These are phyloP conservation scores for Craniophora ligustri DNA, from an alignment of 2,888 invertebrate genomes.

Conservation along the genomic window DNA sequence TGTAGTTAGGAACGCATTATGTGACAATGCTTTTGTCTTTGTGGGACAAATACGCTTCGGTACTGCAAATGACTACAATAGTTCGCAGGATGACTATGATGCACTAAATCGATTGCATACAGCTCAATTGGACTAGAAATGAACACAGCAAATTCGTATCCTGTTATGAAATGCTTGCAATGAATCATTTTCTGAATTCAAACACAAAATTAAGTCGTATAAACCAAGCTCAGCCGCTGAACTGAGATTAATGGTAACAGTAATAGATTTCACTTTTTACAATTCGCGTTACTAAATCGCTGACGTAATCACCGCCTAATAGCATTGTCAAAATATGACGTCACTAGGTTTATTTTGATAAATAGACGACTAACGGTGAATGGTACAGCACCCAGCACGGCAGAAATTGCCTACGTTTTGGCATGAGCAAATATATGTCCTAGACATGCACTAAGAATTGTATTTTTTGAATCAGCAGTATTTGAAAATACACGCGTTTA, in stretches of 20 bases:
- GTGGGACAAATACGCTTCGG: constrained; percentile 72
- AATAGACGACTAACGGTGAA: constrained; percentile 43
- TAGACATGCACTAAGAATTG: constrained; percentile 37
- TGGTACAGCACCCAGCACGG: constrained; percentile 26
- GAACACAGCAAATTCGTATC: constrained; percentile 40
- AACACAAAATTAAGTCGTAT: constrained; percentile 22
- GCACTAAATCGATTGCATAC: constrained; percentile 55
- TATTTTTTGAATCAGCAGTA: constrained; percentile 14
- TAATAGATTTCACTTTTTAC: constrained; percentile 52
- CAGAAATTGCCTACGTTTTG: constrained; percentile 35
- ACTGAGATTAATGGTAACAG: constrained; percentile 51
- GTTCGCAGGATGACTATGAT: constrained; percentile 55
- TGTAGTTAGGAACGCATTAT: constrained; percentile 78
- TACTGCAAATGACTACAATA: constrained; percentile 56
- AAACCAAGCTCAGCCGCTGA: constrained; percentile 19
- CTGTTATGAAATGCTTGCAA: constrained; percentile 46
- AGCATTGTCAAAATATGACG: constrained; percentile 51
- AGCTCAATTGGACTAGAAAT: constrained; percentile 35
- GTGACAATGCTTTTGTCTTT: constrained; percentile 80
- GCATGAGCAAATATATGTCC: constrained; percentile 40
- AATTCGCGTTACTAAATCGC: constrained; percentile 54
- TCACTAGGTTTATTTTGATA: constrained; percentile 47
- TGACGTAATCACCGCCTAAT: constrained; percentile 62
- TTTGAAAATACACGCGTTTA: constrained; percentile 33
- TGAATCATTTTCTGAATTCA: constrained; percentile 29